Evolutionary conservation across 2,113 vertebrate genomes (phyloP).

Genomic region (Paramisgurnus dabryanus): DNA sequence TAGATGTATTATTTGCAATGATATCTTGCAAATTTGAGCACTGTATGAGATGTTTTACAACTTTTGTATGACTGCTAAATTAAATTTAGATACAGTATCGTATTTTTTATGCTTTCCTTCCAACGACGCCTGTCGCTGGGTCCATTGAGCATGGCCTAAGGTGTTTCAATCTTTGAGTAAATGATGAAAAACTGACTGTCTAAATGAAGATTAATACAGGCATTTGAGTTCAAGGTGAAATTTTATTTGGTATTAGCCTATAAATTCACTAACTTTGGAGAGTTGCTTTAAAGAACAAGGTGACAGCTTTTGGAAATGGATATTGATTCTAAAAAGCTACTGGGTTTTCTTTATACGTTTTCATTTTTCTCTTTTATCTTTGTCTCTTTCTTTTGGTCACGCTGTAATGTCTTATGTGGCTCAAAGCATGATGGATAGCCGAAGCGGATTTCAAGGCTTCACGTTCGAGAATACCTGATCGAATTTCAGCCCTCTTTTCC

Average conservation of each 20-base stretch:
- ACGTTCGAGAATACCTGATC: conserved; percentile 63
- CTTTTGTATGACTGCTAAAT: not conserved
- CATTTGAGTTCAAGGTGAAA: conserved; percentile 75
- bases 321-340: conserved; percentile 78
- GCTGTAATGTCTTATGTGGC: conserved; percentile 60
- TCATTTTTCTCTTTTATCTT: conserved; percentile 32
- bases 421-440: conserved; percentile 68
- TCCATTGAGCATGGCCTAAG: conserved; percentile 35
- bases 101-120: conserved; percentile 6
- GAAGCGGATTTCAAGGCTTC: conserved; percentile 62
- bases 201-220: conserved; percentile 77
- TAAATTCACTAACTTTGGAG: conserved; percentile 63
- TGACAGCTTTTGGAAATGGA: conserved; percentile 77
- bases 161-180: conserved; percentile 65
- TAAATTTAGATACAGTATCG: not conserved
- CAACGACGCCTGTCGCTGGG: conserved; percentile 6
- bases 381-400: conserved; percentile 47
- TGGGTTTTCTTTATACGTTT: conserved; percentile 34
- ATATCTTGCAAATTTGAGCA: too few relatives aligned
- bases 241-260: conserved; percentile 78
- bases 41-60: not conserved
- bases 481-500: conserved; percentile 54
- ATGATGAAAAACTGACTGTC: conserved; percentile 63
- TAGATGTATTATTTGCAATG: too few relatives aligned
- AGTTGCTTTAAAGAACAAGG: conserved; percentile 63